A percentile compares a stretch with the other conserved stretches of the same genome.
phyloP scores from a whole-genome alignment of 2,888 invertebrate species.

The Caradrina clavipalpis region DNA sequence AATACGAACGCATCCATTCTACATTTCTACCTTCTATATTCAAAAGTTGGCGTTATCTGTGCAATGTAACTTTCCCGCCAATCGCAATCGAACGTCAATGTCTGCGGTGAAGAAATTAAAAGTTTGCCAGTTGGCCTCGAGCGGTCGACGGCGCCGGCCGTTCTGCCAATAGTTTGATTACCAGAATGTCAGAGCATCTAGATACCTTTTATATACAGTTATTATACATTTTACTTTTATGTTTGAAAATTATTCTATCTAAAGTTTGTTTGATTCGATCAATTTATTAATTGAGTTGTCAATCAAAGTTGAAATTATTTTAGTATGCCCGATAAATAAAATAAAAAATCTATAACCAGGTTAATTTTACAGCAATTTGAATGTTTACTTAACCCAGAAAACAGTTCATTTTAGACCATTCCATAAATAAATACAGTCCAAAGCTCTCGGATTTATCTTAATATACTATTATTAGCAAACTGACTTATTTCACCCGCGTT shows the following conservation, averaged over 20 bases:
- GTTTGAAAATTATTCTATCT: background rate
- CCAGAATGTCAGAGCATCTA: conserved; percentile 63
- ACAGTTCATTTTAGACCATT: too few relatives aligned
- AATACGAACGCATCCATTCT: conserved; percentile 75
- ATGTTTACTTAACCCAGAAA: too few relatives aligned
- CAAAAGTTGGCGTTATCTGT: conserved; percentile 83
- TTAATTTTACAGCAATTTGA: too few relatives aligned
- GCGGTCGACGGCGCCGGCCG: conserved; percentile 83
- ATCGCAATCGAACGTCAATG: conserved; percentile 87
- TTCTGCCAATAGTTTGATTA: conserved; percentile 73
- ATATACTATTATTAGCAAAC: too few relatives aligned
- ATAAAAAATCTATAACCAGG: background rate
- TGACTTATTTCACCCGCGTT: too few relatives aligned
- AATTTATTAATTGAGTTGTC: conserved; percentile 8
- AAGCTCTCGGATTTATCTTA: too few relatives aligned
- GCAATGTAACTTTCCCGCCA: conserved; percentile 87
- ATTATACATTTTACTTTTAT: conserved; percentile 34
- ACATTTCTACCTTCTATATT: conserved; percentile 77
- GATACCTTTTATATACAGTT: conserved; percentile 40
- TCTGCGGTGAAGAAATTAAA: conserved; percentile 88
- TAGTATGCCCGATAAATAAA: background rate
- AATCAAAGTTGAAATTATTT: conserved; percentile 5
- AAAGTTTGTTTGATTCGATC: background rate
- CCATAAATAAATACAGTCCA: too few relatives aligned
- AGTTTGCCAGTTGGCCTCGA: conserved; percentile 86